These are phyloP conservation scores for Suillia variegata DNA, from an alignment of 2,888 invertebrate genomes.

Conservation along the genomic window DNA sequence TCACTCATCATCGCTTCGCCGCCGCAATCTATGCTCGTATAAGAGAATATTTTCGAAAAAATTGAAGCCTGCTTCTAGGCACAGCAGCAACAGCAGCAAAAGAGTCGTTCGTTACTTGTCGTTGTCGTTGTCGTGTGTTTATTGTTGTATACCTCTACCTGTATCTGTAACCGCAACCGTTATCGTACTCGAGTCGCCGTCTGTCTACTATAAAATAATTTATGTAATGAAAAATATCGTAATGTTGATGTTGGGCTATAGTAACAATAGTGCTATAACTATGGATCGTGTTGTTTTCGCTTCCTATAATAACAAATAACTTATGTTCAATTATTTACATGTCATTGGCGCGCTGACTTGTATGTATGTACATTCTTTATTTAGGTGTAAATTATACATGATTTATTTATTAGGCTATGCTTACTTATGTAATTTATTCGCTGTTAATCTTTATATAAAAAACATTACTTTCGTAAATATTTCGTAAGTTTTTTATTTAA, in stretches of 20 bases:
- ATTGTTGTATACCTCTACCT: not conserved
- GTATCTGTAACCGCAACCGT: too few relatives aligned
- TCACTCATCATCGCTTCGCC: too few relatives aligned
- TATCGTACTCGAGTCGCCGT: conserved; percentile 30
- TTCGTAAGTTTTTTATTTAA: too few relatives aligned
- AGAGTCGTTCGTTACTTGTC: not conserved
- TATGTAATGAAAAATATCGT: conserved; percentile 60
- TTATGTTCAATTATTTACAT: not conserved
- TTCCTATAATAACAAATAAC: not conserved
- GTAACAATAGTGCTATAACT: not conserved
- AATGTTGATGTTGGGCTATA: conserved; percentile 59
- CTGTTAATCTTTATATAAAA: too few relatives aligned
- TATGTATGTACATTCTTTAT: too few relatives aligned
- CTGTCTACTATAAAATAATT: conserved; percentile 59
- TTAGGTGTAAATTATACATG: too few relatives aligned
- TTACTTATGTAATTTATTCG: too few relatives aligned
- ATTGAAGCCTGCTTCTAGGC: not conserved
- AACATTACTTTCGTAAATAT: too few relatives aligned
- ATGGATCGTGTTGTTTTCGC: not conserved
- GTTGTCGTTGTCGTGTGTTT: not conserved
- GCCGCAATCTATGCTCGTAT: too few relatives aligned
- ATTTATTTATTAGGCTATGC: too few relatives aligned
- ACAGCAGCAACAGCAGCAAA: too few relatives aligned
- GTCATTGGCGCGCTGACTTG: not conserved
- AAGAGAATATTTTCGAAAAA: not conserved